These are phyloP conservation scores for Alosa alosa DNA, from an alignment of 2,113 vertebrate species.

Conservation along the genomic window DNA sequence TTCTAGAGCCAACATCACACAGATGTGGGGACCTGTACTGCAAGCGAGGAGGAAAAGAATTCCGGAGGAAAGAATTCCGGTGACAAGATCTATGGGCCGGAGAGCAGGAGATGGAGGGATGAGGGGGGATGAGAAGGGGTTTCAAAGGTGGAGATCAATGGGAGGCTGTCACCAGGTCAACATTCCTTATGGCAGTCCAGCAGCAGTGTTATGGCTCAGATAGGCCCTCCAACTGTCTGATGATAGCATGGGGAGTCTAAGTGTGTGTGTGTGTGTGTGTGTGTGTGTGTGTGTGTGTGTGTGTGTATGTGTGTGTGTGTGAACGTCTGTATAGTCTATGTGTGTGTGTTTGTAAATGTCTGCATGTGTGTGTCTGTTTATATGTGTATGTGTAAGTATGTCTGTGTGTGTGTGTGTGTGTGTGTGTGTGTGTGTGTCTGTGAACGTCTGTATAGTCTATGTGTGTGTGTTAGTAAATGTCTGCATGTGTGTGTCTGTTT, in stretches of 20 bases:
- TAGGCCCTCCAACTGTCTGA: neutral
- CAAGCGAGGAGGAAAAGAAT: neutral
- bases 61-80: neutral
- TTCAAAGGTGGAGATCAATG: conserved; percentile 6
- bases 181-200: conserved; percentile 8
- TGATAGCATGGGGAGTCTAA: conserved; percentile 38
- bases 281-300: neutral
- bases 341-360: neutral
- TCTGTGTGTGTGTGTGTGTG: neutral
- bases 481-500: neutral
- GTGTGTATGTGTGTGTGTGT: too few relatives aligned
- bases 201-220: neutral
- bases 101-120: neutral
- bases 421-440: neutral
- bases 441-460: neutral
- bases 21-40: neutral
- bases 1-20: neutral
- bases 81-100: conserved; percentile 1
- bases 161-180: neutral
- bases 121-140: neutral
- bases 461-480: neutral
- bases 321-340: neutral
- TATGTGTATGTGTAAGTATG: neutral
- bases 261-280: conserved; percentile 46
- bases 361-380: neutral